A percentile compares a stretch with the other conserved stretches of the same genome.
Conservation (phyloP, 2,113 vertebrate species). For the Xiphophorus maculatus region DNA sequence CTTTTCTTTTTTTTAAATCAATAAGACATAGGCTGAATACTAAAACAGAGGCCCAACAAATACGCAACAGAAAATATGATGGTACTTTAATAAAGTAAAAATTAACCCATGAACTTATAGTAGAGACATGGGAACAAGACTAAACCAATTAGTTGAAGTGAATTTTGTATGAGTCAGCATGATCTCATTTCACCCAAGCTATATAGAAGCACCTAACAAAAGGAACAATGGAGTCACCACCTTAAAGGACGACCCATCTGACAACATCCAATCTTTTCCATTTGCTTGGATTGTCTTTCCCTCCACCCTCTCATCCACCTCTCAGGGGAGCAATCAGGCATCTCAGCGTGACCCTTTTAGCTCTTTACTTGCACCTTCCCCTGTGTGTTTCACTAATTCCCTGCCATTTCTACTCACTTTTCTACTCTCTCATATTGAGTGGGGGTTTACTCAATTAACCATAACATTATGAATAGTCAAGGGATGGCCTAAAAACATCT, state of each 20-base stretch:
- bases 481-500: neutral
- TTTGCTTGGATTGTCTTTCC: constrained; percentile 45
- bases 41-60: neutral
- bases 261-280: constrained; percentile 50
- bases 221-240: constrained; percentile 31
- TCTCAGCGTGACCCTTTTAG: constrained; percentile 46
- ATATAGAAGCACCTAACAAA: constrained; percentile 29
- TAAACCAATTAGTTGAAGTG: constrained; percentile 37
- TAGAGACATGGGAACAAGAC: constrained; percentile 1
- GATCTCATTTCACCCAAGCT: constrained; percentile 25
- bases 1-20: neutral
- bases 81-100: neutral
- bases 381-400: neutral
- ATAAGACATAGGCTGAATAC: neutral
- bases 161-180: constrained; percentile 3
- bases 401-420: neutral
- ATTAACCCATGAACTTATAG: neutral
- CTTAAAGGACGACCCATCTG: constrained; percentile 9
- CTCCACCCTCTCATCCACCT: constrained; percentile 35
- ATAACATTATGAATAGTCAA: neutral
- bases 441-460: neutral
- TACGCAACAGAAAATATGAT: neutral
- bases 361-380: constrained; percentile 10
- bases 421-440: neutral
- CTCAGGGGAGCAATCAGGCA: constrained; percentile 62